Base-by-base conservation (phyloP, 2,797 vertebrate genomes). In the Pelochelys cantorii region DNA sequence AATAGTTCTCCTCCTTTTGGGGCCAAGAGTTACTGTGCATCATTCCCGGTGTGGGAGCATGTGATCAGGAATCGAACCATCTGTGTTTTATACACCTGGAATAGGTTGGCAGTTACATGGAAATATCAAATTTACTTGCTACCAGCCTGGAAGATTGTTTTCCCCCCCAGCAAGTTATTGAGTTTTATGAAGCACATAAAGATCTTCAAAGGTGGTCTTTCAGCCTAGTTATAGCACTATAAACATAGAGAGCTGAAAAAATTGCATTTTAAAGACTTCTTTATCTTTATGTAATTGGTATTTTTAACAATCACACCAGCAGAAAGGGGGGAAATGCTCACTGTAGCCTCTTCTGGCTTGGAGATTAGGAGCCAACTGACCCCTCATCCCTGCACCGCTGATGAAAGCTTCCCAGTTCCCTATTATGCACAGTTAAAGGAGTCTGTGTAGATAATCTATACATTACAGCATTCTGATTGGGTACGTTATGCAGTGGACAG, bases 211-310 rank as follows among this genome's bases (percentile, higher is more conserved):
- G 92, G 86, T 75, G 31, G 90, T 74, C 94, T 97, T 97, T 96
- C 96, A 96, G 94, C 94, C 92, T 90, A 97, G 94, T 97, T 97
- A 92, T 62, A 93, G 37, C 92, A 94, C 91, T 96, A 97, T 96
- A 97, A 97, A 97, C 94, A 95, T 97, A 88, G 91, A 97, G 87
- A 90, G 59, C 94, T 95, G 92, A 95, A 96, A 97, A 97, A 97
- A 98, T 96, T 98, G 95, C 95, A 95, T 97, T 97, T 97, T 97
- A 97, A 97, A 97, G 95, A 94, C 96, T 96, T 96, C 83, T 97
- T 96, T 96, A 95, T 97, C 97, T 97, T 96, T 2, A 11, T 86
- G 81, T 97, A 97, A 97, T 97, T 96, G 96, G 97, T 96, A 89
- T 93, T 93, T 92, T 95, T 94, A 97, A 97, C 95, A 95, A 94